These are phyloP conservation scores for Amphibalanus amphitrite DNA, from an alignment of 1,140 invertebrate genomes.

Conservation along the genomic window DNA sequence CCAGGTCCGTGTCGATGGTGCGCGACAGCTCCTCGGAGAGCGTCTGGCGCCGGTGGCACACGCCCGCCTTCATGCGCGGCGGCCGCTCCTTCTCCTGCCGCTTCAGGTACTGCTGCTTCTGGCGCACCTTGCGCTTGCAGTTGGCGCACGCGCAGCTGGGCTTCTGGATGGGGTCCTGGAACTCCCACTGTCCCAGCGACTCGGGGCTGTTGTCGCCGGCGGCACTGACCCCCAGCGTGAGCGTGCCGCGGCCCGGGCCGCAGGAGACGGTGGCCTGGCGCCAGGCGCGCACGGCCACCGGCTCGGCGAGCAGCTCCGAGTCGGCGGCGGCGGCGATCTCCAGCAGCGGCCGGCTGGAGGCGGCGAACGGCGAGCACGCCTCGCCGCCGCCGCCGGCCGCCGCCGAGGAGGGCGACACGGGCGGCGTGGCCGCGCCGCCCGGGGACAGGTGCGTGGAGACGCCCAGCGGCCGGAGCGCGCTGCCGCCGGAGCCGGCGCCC, in stretches of 20 bases:
- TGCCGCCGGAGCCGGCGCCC: slow-evolving; percentile 11
- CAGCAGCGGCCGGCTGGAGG: slow-evolving; percentile 18
- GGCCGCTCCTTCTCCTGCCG: background rate
- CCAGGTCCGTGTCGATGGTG: slow-evolving; percentile 6
- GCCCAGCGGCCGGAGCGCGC: slow-evolving; percentile 22
- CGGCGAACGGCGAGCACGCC: slow-evolving; percentile 17
- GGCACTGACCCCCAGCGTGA: slow-evolving; percentile 14
- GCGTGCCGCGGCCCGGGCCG: slow-evolving; percentile 17
- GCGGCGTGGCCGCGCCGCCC: background rate
- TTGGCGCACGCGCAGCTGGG: slow-evolving; percentile 58
- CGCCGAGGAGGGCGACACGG: background rate
- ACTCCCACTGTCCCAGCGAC: slow-evolving; percentile 52
- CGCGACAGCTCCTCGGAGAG: slow-evolving; percentile 4
- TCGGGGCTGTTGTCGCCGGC: slow-evolving; percentile 18
- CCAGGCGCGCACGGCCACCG: slow-evolving; percentile 53
- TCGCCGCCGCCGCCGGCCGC: slow-evolving; percentile 3
- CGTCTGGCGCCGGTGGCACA: slow-evolving; percentile 5
- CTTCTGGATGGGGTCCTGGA: slow-evolving; percentile 65
- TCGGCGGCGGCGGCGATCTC: slow-evolving; percentile 18
- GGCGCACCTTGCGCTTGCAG: slow-evolving; percentile 22
- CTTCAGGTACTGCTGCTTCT: background rate
- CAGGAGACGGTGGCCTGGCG: slow-evolving; percentile 43
- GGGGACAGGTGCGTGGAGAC: slow-evolving; percentile 6
- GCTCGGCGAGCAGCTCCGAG: slow-evolving; percentile 28
- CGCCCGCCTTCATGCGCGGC: background rate